Conservation (phyloP, 2,113 vertebrate species). For the Solea solea region DNA sequence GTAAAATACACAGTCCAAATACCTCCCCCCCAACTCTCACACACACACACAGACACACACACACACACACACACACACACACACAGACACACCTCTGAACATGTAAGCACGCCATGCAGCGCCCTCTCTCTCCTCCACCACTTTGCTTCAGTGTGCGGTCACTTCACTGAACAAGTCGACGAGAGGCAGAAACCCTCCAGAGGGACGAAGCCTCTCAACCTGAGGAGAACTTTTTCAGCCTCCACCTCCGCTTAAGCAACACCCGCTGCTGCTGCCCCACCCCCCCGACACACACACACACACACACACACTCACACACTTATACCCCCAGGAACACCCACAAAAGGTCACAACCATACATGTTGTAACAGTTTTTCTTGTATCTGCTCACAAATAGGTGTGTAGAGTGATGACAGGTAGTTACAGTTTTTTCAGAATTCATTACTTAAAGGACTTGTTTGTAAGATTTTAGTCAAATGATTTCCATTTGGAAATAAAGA, state of each 20-base stretch:
- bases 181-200: conserved; percentile 66
- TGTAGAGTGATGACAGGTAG: too few relatives aligned
- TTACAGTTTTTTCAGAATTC: too few relatives aligned
- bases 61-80: neutral
- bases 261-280: conserved; percentile 5
- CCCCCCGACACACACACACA: neutral
- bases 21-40: conserved; percentile 8
- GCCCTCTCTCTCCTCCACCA: conserved; percentile 70
- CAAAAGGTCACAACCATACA: conserved; percentile 51
- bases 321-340: conserved; percentile 42
- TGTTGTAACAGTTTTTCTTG: conserved; percentile 17
- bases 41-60: conserved; percentile 56
- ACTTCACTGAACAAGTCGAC: conserved; percentile 75
- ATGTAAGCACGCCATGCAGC: conserved; percentile 41
- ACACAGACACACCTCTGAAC: conserved; percentile 20
- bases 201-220: conserved; percentile 53
- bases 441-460: too few relatives aligned
- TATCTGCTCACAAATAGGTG: neutral
- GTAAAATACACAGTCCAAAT: conserved; percentile 54
- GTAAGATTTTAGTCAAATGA: too few relatives aligned
- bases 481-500: too few relatives aligned
- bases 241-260: conserved; percentile 45
- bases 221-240: conserved; percentile 54
- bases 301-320: conserved; percentile 1
- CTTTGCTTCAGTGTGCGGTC: conserved; percentile 79